Evolutionary conservation across 2,113 vertebrate genomes (phyloP), one percentile per base, ranked within the genome.

Genomic region (Dipodomys merriami): DNA sequence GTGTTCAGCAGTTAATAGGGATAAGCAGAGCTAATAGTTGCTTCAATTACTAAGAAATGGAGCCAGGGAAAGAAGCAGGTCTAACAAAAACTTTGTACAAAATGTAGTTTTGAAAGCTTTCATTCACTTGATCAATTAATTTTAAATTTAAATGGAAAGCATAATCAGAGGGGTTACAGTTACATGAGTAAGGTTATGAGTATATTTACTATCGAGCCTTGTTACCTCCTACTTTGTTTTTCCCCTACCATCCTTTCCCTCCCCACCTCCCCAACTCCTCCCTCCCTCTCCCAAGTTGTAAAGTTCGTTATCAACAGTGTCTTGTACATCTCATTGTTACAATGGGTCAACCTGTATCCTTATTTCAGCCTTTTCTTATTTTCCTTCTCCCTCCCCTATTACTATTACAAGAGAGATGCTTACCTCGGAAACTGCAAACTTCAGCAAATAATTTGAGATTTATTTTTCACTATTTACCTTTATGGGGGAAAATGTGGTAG

Each of bases 1-100:
- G 49, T 49, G 30, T 64, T 8, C 49, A 86, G 57, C 49, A 53
- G 30, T 81, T 94, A 94, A 73, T n/a, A 89, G 84, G 9, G 25
- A 68, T 33, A 39, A 44, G 72, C 67, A 85, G n/a, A 94, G 60
- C 94, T 81, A 25, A 95, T 74, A 72, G 29, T 60, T 44, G 35
- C 22, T 30, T 73, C 46, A 68, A 67, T 22, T 44, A 74, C 68
- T 86, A 39, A 76, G 62, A 77, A 69, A 67, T 5, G 9, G 13
- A 20, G 7, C 20, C 23, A 44, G 0, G 13, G 84, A 65, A 57
- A 71, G 16, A 65, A 83, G 29, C 27, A 88, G 72, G 22, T 27
- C 16, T 30, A 30, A 49, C 44, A 23, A 35, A 82, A 67, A 39
- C 29, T 1, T 0, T 6, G 25, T 57, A 8, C 4, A 27, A 57